phyloP scores from a whole-genome alignment of 64 coral and sea anemone genomes.

The Montipora sp. region DNA sequence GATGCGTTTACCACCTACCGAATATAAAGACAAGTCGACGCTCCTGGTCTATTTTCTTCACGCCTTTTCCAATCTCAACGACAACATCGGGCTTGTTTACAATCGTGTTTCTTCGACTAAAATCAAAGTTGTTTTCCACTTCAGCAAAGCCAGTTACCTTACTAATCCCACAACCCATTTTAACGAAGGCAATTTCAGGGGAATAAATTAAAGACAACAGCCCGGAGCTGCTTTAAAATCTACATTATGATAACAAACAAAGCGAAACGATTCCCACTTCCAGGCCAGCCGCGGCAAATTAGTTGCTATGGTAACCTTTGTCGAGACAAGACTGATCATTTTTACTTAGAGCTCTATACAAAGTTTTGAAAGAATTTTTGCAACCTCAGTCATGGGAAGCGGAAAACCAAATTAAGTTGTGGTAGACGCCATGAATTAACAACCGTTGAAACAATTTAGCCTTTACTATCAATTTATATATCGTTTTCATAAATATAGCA shows the following conservation, averaged over 20 bases:
- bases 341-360: no score
- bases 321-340: no score
- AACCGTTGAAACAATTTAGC: no score
- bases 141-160: constrained; percentile 28
- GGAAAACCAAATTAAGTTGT: no score
- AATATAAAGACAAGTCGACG: constrained; percentile 88
- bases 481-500: no score
- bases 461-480: no score
- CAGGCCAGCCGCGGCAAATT: constrained; percentile 6
- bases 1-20: constrained; percentile 62
- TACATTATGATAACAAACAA: constrained; percentile 24
- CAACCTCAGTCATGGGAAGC: no score
- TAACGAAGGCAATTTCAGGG: background rate
- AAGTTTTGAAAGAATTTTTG: no score
- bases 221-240: background rate
- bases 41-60: constrained; percentile 81
- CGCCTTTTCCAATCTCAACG: constrained; percentile 82
- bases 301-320: constrained; percentile 44
- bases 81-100: constrained; percentile 76
- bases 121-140: constrained; percentile 62
- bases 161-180: constrained; percentile 87
- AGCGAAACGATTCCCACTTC: background rate
- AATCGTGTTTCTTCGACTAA: constrained; percentile 86
- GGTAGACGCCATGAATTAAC: no score
- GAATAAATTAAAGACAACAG: background rate